Evolutionary conservation across 2,888 invertebrate genomes (phyloP).

Genomic region (Stegophylla sp.): DNA sequence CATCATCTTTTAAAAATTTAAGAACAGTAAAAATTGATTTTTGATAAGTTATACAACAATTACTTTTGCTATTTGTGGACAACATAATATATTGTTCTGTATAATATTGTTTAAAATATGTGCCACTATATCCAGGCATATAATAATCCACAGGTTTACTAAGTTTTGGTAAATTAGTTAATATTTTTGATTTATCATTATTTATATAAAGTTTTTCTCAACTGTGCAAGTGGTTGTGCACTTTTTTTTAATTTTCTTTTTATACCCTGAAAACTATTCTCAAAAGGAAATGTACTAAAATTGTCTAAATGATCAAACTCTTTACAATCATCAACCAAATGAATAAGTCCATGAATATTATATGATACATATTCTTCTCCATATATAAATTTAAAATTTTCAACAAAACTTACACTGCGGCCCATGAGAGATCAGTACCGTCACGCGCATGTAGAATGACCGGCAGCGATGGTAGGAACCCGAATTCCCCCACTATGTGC

Average conservation of each 20-base stretch:
- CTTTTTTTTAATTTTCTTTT: not conserved
- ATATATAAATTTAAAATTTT: not conserved
- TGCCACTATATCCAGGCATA: no score
- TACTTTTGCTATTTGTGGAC: not conserved
- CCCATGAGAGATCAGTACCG: no score
- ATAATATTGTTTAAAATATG: no score
- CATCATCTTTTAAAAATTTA: not conserved
- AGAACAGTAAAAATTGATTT: not conserved
- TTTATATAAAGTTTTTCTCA: not conserved
- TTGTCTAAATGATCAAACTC: not conserved
- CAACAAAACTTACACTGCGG: no score
- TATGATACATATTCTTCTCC: not conserved
- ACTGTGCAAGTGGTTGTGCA: not conserved
- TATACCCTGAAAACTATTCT: not conserved
- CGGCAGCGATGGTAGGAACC: no score
- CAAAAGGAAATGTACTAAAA: not conserved
- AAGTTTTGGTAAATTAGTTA: not conserved
- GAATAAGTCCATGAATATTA: not conserved
- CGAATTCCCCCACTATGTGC: no score
- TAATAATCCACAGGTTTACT: not conserved
- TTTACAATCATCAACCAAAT: not conserved
- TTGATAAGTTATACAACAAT: not conserved
- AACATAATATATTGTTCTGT: not conserved
- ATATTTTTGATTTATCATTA: not conserved
- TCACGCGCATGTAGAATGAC: no score